These are phyloP conservation scores for Strigamia crassipes DNA, from an alignment of 2,888 invertebrate genomes.

Conservation along the genomic window DNA sequence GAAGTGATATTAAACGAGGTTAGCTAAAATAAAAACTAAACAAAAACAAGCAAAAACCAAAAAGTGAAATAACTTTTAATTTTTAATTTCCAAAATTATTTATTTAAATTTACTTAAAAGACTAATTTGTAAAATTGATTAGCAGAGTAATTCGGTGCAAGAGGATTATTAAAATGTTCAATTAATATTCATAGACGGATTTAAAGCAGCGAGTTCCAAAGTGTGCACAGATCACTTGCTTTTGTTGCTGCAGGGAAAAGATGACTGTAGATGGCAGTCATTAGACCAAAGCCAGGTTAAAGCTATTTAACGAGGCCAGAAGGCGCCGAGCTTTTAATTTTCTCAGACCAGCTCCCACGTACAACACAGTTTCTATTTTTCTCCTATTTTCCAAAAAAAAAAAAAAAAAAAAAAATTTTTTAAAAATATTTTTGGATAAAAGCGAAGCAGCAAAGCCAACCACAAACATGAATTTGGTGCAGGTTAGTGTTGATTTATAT, in stretches of 20 bases:
- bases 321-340: slow-evolving; percentile 6
- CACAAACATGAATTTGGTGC: not conserved
- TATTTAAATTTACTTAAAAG: too few relatives aligned
- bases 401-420: too few relatives aligned
- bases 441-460: not conserved
- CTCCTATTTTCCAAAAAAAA: not conserved
- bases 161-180: too few relatives aligned
- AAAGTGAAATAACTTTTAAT: too few relatives aligned
- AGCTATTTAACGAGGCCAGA: slow-evolving; percentile 11
- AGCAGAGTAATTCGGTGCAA: too few relatives aligned
- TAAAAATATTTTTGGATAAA: too few relatives aligned
- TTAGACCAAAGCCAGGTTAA: slow-evolving; percentile 22
- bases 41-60: not conserved
- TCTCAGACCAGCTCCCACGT: not conserved
- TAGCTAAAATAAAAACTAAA: not conserved
- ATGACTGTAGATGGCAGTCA: slow-evolving; percentile 12
- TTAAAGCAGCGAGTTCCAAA: not conserved
- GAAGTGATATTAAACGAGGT: not conserved
- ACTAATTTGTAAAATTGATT: too few relatives aligned
- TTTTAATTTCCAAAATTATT: too few relatives aligned
- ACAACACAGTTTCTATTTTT: not conserved
- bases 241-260: slow-evolving; percentile 12
- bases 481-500: not conserved
- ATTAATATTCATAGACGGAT: too few relatives aligned
- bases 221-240: not conserved